Base-by-base conservation (phyloP, 2,113 vertebrate genomes). In the Silurus asotus region DNA sequence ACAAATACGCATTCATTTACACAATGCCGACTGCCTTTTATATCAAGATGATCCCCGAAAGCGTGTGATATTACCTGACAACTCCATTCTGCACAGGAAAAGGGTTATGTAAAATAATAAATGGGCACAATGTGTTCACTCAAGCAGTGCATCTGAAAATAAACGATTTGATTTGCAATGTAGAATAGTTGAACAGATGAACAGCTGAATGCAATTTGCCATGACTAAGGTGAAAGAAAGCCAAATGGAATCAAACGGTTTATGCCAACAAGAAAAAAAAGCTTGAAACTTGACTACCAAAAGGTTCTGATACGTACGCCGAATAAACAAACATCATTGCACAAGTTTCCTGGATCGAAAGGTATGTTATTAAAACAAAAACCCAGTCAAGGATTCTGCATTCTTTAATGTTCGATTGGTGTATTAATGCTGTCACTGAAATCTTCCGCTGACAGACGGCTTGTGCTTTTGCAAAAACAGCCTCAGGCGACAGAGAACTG, bases 361-460 rank as follows among this genome's bases (percentile, higher is more conserved):
- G 62, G 37, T 51, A 61, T 61, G 53, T 58, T 83, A 70, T 72
- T 45, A 61, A 81, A 61, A 86, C 14, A 69, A 67, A 23, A 67
- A 80, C 62, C 37, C 64, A 72, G 37, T 76, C 20, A 11, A 78
- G 19, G 2, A 62, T 58, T 79, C 25, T 8, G 8, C 53, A 56
- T 62, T 28, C 0, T 49, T 85, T 70, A 62, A 64, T 62, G 64
- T 64, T 58, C 82, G 75, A 64, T 80, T 23, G 74, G 61, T 58
- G 25, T 81, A 77, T 81, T 81, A 69, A 25, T 84, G 59, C 85
- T 81, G 58, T 79, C 70, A 48, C 72, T 56, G 58, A 61, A 88
- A 84, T 65, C 75, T 81, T 86, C 53, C 82, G 17, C 45, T 15
- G 48, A 78, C 45, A 78, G 25, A 84, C 62, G 70, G 45, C 55